Conservation (phyloP, 2,113 vertebrate species). For the Holacanthus passer region DNA sequence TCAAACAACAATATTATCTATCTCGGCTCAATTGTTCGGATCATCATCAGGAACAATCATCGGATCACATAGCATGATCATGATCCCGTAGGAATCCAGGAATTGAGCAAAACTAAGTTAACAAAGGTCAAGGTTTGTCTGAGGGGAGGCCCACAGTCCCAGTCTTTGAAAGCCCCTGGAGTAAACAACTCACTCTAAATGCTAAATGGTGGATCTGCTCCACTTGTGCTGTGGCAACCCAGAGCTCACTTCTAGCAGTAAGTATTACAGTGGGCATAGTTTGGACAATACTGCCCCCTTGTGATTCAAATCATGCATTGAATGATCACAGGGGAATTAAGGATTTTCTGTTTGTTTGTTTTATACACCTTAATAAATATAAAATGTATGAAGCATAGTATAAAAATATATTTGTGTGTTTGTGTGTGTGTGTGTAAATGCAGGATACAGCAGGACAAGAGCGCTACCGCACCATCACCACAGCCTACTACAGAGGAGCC, state of each 20-base stretch:
- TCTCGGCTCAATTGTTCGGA: no score
- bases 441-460: conserved; percentile 91
- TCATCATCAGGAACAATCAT: no score
- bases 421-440: conserved; percentile 35
- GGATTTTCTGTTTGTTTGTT: background rate
- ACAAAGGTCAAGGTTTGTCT: no score
- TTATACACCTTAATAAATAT: background rate
- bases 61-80: no score
- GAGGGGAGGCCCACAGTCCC: no score
- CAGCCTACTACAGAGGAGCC: conserved; percentile 90
- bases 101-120: no score
- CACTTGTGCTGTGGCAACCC: background rate
- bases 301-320: conserved; percentile 40
- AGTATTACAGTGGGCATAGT: background rate
- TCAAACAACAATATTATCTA: no score
- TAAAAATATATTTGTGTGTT: background rate
- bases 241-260: background rate
- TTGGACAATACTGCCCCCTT: conserved; percentile 49
- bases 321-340: background rate
- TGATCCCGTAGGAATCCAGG: no score
- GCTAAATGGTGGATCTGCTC: background rate
- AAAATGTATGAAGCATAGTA: background rate
- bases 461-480: conserved; percentile 90
- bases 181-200: background rate
- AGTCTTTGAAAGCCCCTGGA: no score